These are phyloP conservation scores for Beris chalybata DNA, from an alignment of 2,888 invertebrate genomes.

Conservation along the genomic window DNA sequence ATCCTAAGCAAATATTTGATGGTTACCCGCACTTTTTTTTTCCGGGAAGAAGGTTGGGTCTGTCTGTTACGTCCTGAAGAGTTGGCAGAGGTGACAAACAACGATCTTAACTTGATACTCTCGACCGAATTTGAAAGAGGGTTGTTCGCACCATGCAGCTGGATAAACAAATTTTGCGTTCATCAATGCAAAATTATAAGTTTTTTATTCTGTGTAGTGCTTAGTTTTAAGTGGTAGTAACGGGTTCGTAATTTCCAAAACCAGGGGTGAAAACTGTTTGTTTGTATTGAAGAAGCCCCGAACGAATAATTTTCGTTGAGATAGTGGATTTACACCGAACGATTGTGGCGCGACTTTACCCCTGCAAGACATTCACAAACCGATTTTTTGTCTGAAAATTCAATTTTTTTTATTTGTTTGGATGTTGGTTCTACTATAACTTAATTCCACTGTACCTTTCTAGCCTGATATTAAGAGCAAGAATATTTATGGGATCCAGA, in stretches of 20 bases:
- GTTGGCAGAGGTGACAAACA: neutral
- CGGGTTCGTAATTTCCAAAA: neutral
- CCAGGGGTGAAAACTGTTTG: no score
- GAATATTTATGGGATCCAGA: no score
- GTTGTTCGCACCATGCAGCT: slow-evolving; percentile 17
- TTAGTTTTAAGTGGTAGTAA: neutral
- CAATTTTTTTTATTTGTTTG: no score
- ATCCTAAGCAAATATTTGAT: slow-evolving; percentile 34
- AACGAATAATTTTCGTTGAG: no score
- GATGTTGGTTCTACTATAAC: no score
- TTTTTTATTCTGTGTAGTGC: neutral
- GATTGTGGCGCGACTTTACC: no score
- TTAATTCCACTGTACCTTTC: no score
- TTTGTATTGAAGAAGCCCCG: no score
- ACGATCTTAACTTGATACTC: neutral
- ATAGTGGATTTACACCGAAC: no score
- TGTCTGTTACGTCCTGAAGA: slow-evolving; percentile 6
- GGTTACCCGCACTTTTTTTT: slow-evolving; percentile 15
- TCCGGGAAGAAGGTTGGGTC: neutral
- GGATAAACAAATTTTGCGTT: slow-evolving; percentile 25
- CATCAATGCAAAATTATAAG: slow-evolving; percentile 11
- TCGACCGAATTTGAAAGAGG: neutral
- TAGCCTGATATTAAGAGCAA: no score
- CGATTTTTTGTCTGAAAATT: no score
- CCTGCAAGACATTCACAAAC: no score